Evolutionary conservation across 2,797 vertebrate genomes (phyloP), one percentile per base, ranked within the genome.

Genomic region (Anas capensis): DNA sequence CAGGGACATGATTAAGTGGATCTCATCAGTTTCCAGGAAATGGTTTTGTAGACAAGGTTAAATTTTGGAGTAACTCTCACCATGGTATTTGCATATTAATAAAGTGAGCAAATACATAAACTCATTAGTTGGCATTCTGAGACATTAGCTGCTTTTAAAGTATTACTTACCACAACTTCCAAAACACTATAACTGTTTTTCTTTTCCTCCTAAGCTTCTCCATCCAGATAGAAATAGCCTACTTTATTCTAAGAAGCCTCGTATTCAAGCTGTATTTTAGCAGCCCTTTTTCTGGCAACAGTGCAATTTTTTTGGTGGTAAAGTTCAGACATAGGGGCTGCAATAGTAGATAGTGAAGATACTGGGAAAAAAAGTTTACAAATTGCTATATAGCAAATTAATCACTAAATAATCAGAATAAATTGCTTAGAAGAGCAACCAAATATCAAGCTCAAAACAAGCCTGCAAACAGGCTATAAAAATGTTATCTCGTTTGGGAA

Each of bases 401-500:
- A 20, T 26, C 21, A 57, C 23, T 31, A 82, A 54, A 31, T 73
- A 44, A 36, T 34, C 36, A 73, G 77, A 54, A 80, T 27, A 57
- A 83, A 44, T 7, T 53, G 60, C 60, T 86, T 38, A 49, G 60
- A 71, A 72, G 11, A 77, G 24, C 78, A 91, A 65, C 4, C 27
- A n/a, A 9, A 53, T 34, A 69, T 60, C 62, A 84, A 80, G 64
- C 9, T 34, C 17, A 24, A 68, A 75, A 69, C 14, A 26, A 78
- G 38, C 61, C 69, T 90, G 64, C 94, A 93, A 93, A 84, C 2
- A 46, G 44, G 73, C 62, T 65, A 71, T 31, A 86, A 89, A 89
- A 93, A 82, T 8, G 60, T 17, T 64, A 88, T 58, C 46, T 90
- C 34, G 31, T 82, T 88, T 71, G 76, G 36, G 86, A 93, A 86